These are phyloP conservation scores for Pungitius pungitius DNA, from an alignment of 2,113 vertebrate genomes.

Conservation along the genomic window DNA sequence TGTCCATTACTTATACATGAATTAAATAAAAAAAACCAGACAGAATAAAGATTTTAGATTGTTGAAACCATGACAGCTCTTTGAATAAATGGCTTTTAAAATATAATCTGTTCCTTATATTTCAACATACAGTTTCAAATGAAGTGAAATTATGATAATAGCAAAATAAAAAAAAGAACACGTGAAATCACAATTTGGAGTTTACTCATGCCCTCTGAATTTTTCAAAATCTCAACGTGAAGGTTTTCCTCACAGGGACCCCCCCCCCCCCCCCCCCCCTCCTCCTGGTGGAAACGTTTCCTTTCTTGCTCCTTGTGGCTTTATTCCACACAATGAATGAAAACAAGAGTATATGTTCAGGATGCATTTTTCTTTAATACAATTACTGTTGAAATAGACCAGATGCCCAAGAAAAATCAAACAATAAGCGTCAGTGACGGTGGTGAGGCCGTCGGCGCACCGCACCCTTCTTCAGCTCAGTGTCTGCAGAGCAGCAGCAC, in stretches of 20 bases:
- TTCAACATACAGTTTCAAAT: background rate
- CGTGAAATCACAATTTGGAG: background rate
- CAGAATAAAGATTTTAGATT: background rate
- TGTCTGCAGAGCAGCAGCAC: background rate
- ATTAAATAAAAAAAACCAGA: too few species aligned
- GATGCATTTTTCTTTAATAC: slow-evolving; percentile 27
- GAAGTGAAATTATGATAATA: background rate
- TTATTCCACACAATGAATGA: background rate
- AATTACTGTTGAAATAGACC: slow-evolving; percentile 11
- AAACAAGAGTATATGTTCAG: background rate
- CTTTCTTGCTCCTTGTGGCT: background rate
- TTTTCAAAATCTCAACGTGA: background rate
- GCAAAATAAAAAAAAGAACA: background rate
- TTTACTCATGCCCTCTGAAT: background rate
- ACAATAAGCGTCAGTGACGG: background rate
- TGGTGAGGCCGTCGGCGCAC: background rate
- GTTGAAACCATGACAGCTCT: background rate
- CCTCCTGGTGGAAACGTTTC: slow-evolving; percentile 53
- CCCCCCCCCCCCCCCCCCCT: too few species aligned
- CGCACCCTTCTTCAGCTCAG: background rate
- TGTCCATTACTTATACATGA: background rate
- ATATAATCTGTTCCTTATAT: background rate
- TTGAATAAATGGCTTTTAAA: background rate
- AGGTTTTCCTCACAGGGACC: slow-evolving; percentile 6
- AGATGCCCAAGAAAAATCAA: background rate